These are phyloP conservation scores for Siniperca knerii DNA, from an alignment of 2,113 vertebrate species.

Conservation along the genomic window DNA sequence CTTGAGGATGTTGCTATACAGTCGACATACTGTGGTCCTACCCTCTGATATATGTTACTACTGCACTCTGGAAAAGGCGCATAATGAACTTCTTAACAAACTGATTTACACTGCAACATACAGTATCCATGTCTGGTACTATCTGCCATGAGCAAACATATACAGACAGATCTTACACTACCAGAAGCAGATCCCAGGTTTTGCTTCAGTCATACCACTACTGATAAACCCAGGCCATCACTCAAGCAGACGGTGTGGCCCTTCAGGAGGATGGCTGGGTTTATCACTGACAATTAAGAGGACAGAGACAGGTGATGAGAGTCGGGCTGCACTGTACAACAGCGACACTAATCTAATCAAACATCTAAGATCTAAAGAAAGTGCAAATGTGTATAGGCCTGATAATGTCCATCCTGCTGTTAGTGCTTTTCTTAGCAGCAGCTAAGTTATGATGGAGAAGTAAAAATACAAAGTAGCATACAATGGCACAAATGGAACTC, in stretches of 20 bases:
- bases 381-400: slow-evolving; percentile 24
- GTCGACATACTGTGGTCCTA: neutral
- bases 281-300: slow-evolving; percentile 53
- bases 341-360: slow-evolving; percentile 34
- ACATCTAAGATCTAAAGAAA: slow-evolving; percentile 18
- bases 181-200: slow-evolving; percentile 23
- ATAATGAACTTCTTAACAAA: slow-evolving; percentile 1
- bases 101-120: slow-evolving; percentile 14
- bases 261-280: slow-evolving; percentile 32
- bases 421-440: neutral
- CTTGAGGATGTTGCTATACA: neutral
- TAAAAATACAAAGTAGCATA: neutral
- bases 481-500: neutral
- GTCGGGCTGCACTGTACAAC: slow-evolving; percentile 12
- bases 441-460: neutral
- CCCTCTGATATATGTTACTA: neutral
- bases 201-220: neutral
- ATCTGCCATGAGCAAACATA: slow-evolving; percentile 20
- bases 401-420: slow-evolving; percentile 26
- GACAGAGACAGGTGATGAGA: slow-evolving; percentile 19
- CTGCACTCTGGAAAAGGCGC: neutral
- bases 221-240: slow-evolving; percentile 53
- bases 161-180: slow-evolving; percentile 1
- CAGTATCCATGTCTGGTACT: neutral
- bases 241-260: slow-evolving; percentile 38